Base-by-base conservation (phyloP, 2,113 vertebrate species). In the Glaucomys volans region DNA sequence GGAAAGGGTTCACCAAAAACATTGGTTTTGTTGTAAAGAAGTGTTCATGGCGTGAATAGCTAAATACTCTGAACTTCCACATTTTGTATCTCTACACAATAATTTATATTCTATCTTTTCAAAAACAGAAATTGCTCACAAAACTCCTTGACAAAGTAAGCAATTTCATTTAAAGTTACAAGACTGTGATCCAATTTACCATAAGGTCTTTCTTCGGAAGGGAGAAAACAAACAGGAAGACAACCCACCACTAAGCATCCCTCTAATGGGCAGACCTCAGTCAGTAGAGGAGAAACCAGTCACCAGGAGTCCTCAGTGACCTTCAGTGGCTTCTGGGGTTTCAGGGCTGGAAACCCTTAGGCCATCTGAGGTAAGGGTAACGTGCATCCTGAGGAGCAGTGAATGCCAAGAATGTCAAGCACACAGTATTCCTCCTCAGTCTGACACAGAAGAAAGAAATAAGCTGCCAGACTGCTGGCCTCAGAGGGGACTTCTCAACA, bases 271-370 rank as follows among this genome's bases (percentile, higher is more conserved):
- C 1, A 76, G 18, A 50, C 11, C 37, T 30, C 16, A n/a, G 50
- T 52, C n/a, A 52, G 69, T 44, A 52, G 67, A 57, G 28, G 81
- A 74, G 81, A 17, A 90, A 57, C 67, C n/a, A 11, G 32, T 83
- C 50, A 32, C 47, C 64, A 71, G 87, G 37, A 77, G 47, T 74
- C 86, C 44, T 37, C 42, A 20, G 17, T 59, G 85, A 32, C 71
- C 40, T 77, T 67, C 37, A 12, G 30, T 47, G n/a, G 79, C 59
- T 40, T 59, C 50, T 86, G 66, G 14, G 4, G 71, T 92, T 66
- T 91, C 74, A 59, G 81, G 95, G 86, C 88, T 91, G 86, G 88
- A 90, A 97, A 92, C 30, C 66, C 40, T 93, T 64, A 85, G 40
- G 54, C 90, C 72, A 90, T 76, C 89, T 74, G 91, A 81, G 59